Conservation (phyloP, 2,888 invertebrate species). For the Andrena praecox region DNA sequence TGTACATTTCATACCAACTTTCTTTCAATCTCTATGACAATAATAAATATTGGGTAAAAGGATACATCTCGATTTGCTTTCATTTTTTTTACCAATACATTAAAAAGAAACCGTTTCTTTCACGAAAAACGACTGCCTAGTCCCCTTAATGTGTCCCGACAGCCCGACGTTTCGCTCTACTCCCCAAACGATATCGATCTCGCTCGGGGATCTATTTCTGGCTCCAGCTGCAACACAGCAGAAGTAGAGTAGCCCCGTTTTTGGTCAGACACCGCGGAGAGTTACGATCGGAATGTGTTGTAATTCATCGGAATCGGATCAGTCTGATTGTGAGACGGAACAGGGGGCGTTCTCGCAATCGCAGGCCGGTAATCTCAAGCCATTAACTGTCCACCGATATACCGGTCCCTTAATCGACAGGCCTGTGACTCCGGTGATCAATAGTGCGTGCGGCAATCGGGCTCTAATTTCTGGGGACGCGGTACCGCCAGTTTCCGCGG, state of each 20-base stretch:
- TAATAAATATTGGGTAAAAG: too few relatives aligned
- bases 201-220: not conserved
- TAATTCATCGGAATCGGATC: slow-evolving; percentile 64
- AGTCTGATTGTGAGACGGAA: slow-evolving; percentile 59
- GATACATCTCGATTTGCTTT: too few relatives aligned
- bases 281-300: slow-evolving; percentile 59
- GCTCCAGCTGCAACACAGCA: not conserved
- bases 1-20: too few relatives aligned
- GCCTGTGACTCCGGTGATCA: slow-evolving; percentile 66
- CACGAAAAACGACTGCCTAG: too few relatives aligned
- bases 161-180: too few relatives aligned
- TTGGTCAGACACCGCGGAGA: slow-evolving; percentile 4
- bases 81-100: too few relatives aligned
- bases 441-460: slow-evolving; percentile 64
- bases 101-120: too few relatives aligned
- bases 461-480: slow-evolving; percentile 67
- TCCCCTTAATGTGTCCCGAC: too few relatives aligned
- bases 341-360: slow-evolving; percentile 55
- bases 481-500: slow-evolving; percentile 65
- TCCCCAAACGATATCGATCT: too few relatives aligned
- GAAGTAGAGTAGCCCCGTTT: not conserved
- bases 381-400: slow-evolving; percentile 68
- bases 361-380: slow-evolving; percentile 64
- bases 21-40: too few relatives aligned
- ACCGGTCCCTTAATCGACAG: slow-evolving; percentile 67